phyloP scores from a whole-genome alignment of 2,113 vertebrate genomes.

The Himantopus leucocephalus region DNA sequence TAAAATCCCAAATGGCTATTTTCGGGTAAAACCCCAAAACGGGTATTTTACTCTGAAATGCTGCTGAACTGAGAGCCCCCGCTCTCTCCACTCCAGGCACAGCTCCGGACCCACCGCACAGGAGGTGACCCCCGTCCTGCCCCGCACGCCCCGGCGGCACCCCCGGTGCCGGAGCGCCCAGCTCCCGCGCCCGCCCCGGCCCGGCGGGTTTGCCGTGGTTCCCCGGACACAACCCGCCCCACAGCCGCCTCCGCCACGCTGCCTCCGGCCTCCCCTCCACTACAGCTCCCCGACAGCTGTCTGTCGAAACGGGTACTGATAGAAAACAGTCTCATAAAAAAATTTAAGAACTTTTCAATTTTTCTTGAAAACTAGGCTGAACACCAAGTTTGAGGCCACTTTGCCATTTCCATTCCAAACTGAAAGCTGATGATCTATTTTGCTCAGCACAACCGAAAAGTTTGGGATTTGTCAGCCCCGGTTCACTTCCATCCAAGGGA shows the following conservation, averaged over 20 bases:
- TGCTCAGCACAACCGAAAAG: not conserved
- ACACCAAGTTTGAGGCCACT: not conserved
- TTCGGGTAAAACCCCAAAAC: not conserved
- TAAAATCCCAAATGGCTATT: not conserved
- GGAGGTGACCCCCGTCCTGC: not conserved
- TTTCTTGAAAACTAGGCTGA: not conserved
- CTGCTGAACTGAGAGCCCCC: not conserved
- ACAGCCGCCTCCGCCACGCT: too few relatives aligned
- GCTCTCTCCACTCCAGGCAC: fast-evolving
- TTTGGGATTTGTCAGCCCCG: not conserved
- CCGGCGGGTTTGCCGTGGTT: too few relatives aligned
- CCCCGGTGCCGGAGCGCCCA: not conserved
- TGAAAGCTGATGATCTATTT: not conserved
- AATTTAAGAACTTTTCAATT: too few relatives aligned
- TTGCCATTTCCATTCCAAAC: not conserved
- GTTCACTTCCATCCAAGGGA: not conserved
- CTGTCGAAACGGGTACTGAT: too few relatives aligned
- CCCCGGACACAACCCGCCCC: too few relatives aligned
- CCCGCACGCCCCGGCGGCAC: too few relatives aligned
- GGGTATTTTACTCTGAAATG: not conserved
- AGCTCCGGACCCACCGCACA: too few relatives aligned
- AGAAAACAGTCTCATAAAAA: too few relatives aligned
- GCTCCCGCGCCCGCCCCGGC: not conserved
- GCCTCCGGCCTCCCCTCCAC: too few relatives aligned
- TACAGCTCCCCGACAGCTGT: too few relatives aligned